Evolutionary conservation across 2,113 vertebrate species (phyloP).

Genomic region (Bufo bufo): DNA sequence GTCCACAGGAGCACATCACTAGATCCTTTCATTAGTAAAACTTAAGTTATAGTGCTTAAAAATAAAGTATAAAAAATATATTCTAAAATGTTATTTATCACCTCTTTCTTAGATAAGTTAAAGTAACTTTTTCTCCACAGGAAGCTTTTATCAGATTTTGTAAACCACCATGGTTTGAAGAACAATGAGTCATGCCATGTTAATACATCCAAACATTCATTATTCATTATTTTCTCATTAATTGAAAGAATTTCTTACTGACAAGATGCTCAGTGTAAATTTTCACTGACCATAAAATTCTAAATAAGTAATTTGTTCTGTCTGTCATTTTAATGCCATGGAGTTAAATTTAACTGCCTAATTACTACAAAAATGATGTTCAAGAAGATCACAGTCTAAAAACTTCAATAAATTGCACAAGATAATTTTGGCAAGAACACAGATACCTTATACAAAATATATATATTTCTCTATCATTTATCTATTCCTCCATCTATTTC

Average conservation of each 20-base stretch:
- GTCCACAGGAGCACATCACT: too few species aligned
- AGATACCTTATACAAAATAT: not conserved
- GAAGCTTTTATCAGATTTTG: not conserved
- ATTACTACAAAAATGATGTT: not conserved
- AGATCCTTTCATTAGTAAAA: not conserved
- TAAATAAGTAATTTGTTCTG: slow-evolving; percentile 20
- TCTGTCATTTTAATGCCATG: slow-evolving; percentile 24
- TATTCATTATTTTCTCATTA: slow-evolving; percentile 38
- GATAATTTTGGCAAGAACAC: not conserved
- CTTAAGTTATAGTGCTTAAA: not conserved
- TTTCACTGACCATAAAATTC: slow-evolving; percentile 7
- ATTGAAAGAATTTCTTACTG: slow-evolving; percentile 8
- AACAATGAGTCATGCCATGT: slow-evolving; percentile 17
- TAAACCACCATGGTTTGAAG: not conserved
- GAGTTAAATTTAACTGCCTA: slow-evolving; percentile 10
- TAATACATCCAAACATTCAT: not conserved
- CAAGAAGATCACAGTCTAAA: not conserved
- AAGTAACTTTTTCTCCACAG: not conserved
- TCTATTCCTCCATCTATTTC: not conserved
- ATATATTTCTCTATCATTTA: not conserved
- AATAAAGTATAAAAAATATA: not conserved
- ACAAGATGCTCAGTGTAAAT: slow-evolving; percentile 8
- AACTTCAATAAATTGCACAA: slow-evolving; percentile 9
- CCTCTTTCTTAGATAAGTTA: not conserved
- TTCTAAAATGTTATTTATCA: not conserved